Evolutionary conservation across 1,140 invertebrate genomes (phyloP), one percentile per base, ranked within the genome.

Genomic region (Bilobella aurantiaca): DNA sequence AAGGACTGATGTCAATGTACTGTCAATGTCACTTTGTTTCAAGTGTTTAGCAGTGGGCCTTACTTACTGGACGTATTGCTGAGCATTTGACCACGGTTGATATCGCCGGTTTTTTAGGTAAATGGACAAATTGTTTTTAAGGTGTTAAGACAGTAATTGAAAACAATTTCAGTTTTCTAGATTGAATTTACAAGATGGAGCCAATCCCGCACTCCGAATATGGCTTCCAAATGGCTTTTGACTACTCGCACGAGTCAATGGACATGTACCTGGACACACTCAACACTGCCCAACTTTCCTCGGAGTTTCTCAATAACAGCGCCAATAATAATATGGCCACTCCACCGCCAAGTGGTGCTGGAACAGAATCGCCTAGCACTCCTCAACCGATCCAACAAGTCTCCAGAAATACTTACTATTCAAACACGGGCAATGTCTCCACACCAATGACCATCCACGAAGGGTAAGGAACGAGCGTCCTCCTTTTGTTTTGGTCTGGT

Each of bases 221-320:
- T 53, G 49, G 49, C 5, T 23, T 53, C 8, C 8, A 16, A 12
- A 23, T 16, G 3, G 12, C 8, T 18, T 53, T 16, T 23, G 49
- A 53, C 23, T 53, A 53, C 23, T 23, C 5, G 8, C 49, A 53
- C 49, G 49, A 53, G 49, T 53, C 49, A 53, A 53, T 53, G 49
- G 49, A 53, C 49, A 12, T 53, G 49, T 53, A 53, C 23, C 25
- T 53, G 49, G 49, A 53, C 49, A 53, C 49, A 8, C 49, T 53
- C 49, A 53, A 53, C 25, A 53, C 12, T 8, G 49, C 14, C 49
- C 8, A 18, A 18, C 18, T 18, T 12, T 42, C 34, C 8, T 8
- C 34, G 18, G 8, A 42, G 8, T 12, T 42, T 18, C 8, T 12
- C 18, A 42, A 42, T 18, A 42, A 42, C 34, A 42, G 34, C 18